Base-by-base conservation (phyloP, 2,888 invertebrate genomes). In the Thymelicus lineola region DNA sequence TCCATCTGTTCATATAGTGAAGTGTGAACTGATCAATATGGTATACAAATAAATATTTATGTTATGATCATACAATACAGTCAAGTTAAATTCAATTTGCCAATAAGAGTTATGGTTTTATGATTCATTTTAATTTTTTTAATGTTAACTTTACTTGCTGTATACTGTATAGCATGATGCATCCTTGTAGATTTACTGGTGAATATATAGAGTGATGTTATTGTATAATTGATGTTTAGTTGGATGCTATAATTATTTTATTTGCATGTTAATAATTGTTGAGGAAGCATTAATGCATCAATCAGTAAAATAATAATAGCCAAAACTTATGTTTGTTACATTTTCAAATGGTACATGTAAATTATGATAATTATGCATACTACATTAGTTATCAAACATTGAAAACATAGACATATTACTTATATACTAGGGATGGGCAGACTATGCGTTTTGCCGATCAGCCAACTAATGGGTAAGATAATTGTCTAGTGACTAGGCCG, bases 1-100 rank as follows among this genome's bases (percentile, higher is more conserved):
- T 73, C 83, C 83, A 84, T 86, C 74, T 89, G 87, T 85, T 86
- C 76, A 79, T 77, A 82, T 72, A 72, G 78, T 79, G 79, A 84
- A 81, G 80, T 72, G 78, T 79, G 79, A 84, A 81, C 80, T 80
- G 72, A 77, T 72, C 73, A 71, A 70, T 74, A 75, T 77, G 67
- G 77, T 64, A 50, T 68, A 66, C 42, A 67, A 45, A 67, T 67
- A 60, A 67, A 67, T 60, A 67, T 61, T 50, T 60, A 35, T 67
- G 61, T 61, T 53, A 61, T 62, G 42, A 36, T 46, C 50, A 60
- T 55, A 61, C 45, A 64, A 60, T 55, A 61, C 35, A 64, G 10
- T 59, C 14, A 38, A 46, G 12, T 71, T 71, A 66, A 46, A 57
- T 57, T 66, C 57, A 17, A 55, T 60, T 64, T 60, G 60, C 65